phyloP scores from a whole-genome alignment of 2,113 vertebrate genomes.

The Heterochromis multidens region DNA sequence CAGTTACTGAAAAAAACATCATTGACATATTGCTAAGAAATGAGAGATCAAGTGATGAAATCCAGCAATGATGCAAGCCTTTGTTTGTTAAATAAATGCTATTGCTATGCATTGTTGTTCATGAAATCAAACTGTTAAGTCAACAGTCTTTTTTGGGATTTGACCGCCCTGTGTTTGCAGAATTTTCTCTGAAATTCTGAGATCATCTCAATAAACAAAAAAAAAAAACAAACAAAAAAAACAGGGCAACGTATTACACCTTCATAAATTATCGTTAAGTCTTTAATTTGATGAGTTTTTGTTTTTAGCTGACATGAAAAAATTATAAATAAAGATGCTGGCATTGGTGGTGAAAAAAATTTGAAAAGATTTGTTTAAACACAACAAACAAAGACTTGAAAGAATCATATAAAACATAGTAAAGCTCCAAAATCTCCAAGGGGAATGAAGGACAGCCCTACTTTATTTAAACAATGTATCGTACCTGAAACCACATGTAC shows the following conservation, averaged over 20 bases:
- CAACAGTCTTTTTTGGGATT: not conserved
- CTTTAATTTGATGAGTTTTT: not conserved
- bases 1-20: not conserved
- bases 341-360: accelerated
- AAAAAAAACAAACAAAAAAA: not conserved
- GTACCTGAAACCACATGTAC: not conserved
- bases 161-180: not conserved
- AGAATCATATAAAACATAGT: not conserved
- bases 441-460: not conserved
- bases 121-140: not conserved
- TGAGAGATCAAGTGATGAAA: not conserved
- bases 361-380: too few relatives aligned
- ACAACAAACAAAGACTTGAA: not conserved
- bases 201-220: accelerated
- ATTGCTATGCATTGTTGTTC: not conserved
- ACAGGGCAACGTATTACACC: not conserved
- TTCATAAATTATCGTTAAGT: not conserved
- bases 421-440: not conserved
- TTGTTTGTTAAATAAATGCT: not conserved
- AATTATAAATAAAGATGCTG: not conserved
- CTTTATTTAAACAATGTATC: not conserved
- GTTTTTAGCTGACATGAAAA: not conserved
- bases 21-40: not conserved
- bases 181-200: not conserved
- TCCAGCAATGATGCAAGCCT: not conserved